These are phyloP conservation scores for Synanthedon myopaeformis DNA, from an alignment of 2,888 invertebrate genomes.

Conservation along the genomic window DNA sequence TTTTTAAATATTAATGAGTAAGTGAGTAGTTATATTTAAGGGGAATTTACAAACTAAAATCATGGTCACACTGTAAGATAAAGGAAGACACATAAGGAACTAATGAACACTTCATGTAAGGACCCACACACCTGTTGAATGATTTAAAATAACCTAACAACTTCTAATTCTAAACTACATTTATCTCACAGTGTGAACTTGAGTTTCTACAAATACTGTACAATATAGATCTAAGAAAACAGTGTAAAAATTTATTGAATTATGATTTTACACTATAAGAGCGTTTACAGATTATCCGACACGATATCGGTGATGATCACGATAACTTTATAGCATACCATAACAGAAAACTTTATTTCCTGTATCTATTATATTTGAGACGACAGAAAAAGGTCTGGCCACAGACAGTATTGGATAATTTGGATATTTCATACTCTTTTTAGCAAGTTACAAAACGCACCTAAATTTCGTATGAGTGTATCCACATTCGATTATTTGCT, in stretches of 20 bases:
- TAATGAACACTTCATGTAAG: not conserved
- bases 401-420: too few relatives aligned
- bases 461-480: too few relatives aligned
- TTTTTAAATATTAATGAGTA: not conserved
- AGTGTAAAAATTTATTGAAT: too few relatives aligned
- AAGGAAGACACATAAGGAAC: constrained; percentile 7
- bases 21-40: not conserved
- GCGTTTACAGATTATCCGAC: too few relatives aligned
- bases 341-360: too few relatives aligned
- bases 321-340: too few relatives aligned
- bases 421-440: too few relatives aligned
- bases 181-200: not conserved
- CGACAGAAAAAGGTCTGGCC: too few relatives aligned
- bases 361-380: too few relatives aligned
- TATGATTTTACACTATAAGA: not conserved
- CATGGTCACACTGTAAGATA: not conserved
- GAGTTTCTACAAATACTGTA: not conserved
- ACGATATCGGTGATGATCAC: too few relatives aligned
- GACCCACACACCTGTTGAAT: not conserved
- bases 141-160: not conserved
- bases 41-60: not conserved
- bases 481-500: too few relatives aligned
- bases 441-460: too few relatives aligned
- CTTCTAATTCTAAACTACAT: not conserved
- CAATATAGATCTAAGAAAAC: not conserved